Conservation (phyloP, 2,888 invertebrate species). For the Pheosia tremula region DNA sequence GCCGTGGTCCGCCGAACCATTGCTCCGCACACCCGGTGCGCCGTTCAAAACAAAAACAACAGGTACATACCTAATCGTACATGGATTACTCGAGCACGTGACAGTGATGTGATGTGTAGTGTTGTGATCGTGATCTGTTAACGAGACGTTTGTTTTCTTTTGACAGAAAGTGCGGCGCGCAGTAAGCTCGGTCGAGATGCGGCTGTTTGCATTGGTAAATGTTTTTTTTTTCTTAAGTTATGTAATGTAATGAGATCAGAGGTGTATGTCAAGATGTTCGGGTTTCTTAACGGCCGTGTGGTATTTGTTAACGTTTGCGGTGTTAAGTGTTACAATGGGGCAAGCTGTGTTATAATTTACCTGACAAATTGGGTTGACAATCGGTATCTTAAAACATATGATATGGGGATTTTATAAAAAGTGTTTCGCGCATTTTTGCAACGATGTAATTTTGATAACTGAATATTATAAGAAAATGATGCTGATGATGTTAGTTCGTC, state of each 20-base stretch:
- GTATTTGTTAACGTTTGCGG: conserved; percentile 1
- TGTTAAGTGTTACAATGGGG: neutral
- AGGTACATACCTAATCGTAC: conserved; percentile 47
- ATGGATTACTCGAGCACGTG: conserved; percentile 25
- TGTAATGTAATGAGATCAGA: conserved; percentile 21
- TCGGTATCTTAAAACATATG: neutral
- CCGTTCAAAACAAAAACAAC: conserved; percentile 48
- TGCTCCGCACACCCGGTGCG: conserved; percentile 65
- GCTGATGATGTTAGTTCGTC: neutral
- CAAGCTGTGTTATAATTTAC: neutral
- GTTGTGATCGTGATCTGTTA: conserved; percentile 42
- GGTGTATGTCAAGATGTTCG: conserved; percentile 3
- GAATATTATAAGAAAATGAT: neutral
- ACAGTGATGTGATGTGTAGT: conserved; percentile 40
- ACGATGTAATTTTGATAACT: neutral
- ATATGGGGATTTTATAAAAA: neutral
- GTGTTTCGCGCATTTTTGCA: neutral
- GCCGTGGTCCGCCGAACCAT: conserved; percentile 72
- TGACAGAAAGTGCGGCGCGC: conserved; percentile 70
- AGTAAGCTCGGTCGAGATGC: conserved; percentile 64
- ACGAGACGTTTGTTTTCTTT: conserved; percentile 69
- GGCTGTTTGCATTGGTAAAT: conserved; percentile 74
- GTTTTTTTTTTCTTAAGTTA: conserved; percentile 24
- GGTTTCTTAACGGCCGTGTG: neutral
- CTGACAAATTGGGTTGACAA: too few species aligned